phyloP scores from a whole-genome alignment of 2,113 vertebrate species.

The Leucoraja erinaceus region DNA sequence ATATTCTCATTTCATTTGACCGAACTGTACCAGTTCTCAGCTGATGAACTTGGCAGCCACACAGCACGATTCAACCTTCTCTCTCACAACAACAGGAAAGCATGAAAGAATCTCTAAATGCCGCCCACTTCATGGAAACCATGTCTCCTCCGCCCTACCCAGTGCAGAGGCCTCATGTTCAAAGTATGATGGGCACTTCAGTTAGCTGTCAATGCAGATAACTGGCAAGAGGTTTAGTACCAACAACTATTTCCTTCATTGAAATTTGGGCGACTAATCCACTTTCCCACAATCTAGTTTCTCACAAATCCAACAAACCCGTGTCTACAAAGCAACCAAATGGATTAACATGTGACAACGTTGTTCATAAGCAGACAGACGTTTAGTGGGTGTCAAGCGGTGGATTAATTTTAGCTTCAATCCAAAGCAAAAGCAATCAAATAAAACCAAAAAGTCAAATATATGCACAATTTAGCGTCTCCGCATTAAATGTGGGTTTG shows the following conservation, averaged over 20 bases:
- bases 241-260: not conserved
- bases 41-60: not conserved
- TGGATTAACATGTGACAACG: not conserved
- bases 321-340: not conserved
- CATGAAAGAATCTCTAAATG: not conserved
- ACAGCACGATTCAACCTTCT: no score
- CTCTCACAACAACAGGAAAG: not conserved
- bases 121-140: not conserved
- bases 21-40: not conserved
- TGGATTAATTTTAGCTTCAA: slow-evolving; percentile 19
- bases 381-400: not conserved
- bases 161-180: not conserved
- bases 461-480: not conserved
- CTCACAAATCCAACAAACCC: slow-evolving; percentile 1
- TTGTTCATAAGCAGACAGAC: not conserved
- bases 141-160: not conserved
- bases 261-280: not conserved
- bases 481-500: not conserved
- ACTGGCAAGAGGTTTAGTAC: not conserved
- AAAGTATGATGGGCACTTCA: not conserved
- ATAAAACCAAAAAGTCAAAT: not conserved
- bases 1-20: not conserved
- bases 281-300: slow-evolving; percentile 4
- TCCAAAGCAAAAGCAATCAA: not conserved
- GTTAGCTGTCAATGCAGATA: not conserved